Conservation (phyloP, 92 coral and sea anemone genomes). For the Isaurus tuberculatus region DNA sequence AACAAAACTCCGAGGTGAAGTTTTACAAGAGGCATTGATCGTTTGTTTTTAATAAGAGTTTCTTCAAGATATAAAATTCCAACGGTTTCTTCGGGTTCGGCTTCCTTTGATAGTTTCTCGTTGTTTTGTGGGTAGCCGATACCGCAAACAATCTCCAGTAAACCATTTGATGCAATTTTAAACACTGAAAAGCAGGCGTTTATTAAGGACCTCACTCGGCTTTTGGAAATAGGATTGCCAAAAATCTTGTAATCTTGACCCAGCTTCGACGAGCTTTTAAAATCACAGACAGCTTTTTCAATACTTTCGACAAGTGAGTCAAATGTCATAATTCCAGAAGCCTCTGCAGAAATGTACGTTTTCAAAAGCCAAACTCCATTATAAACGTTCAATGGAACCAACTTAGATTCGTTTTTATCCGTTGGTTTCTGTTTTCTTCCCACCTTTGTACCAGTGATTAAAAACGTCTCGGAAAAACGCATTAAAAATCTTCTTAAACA, state of each 20-base stretch:
- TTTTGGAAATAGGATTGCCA: conserved; percentile 8
- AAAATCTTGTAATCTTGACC: conserved; percentile 25
- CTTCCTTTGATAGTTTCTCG: not conserved
- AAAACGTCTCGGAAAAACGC: conserved; percentile 13
- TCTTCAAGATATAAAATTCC: conserved; percentile 4
- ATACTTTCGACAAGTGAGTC: conserved; percentile 16
- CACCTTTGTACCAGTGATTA: conserved; percentile 11
- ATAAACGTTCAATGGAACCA: conserved; percentile 2
- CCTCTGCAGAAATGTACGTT: not conserved
- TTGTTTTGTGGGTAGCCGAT: conserved; percentile 7
- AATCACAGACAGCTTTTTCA: not conserved
- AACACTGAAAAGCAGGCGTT: conserved; percentile 41
- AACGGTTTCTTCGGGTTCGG: not conserved
- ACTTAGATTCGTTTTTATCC: not conserved
- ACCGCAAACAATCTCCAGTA: conserved; percentile 22
- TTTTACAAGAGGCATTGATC: conserved; percentile 14
- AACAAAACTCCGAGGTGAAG: not conserved
- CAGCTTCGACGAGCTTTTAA: not conserved
- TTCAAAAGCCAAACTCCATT: conserved; percentile 4
- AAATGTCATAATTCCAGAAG: conserved; percentile 9
- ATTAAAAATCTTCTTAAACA: conserved; percentile 38
- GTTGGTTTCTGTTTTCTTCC: not conserved
- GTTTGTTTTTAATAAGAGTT: conserved; percentile 18
- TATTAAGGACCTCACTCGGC: conserved; percentile 13
- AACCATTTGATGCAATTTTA: conserved; percentile 30